A percentile compares a stretch with the other conserved stretches of the same genome.
These are phyloP conservation scores for Rhea americana DNA, from an alignment of 2,113 vertebrate species.

Conservation along the genomic window DNA sequence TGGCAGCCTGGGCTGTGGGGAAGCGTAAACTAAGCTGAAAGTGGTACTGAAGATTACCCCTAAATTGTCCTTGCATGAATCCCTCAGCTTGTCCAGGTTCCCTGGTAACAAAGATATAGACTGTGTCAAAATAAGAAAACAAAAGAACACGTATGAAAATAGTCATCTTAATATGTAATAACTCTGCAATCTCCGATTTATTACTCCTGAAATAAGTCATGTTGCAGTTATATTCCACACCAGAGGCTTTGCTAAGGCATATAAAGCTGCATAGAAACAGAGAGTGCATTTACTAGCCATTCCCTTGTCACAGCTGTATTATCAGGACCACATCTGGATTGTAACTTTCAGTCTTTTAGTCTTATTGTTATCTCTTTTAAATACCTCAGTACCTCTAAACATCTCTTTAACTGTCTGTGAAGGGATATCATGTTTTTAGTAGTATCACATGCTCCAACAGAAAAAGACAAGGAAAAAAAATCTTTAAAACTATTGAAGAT, in stretches of 20 bases:
- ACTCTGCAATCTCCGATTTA: neutral
- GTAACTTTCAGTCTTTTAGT: neutral
- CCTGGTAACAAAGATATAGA: neutral
- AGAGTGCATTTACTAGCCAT: neutral
- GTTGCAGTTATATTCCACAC: neutral
- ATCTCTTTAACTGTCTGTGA: neutral
- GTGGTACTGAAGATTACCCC: neutral
- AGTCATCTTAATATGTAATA: neutral
- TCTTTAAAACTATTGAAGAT: neutral
- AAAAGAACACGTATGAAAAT: neutral
- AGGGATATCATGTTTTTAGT: neutral
- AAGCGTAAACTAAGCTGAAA: conserved; percentile 13
- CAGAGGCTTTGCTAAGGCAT: neutral
- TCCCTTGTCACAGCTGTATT: neutral
- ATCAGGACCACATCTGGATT: neutral
- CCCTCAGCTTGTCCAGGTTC: neutral
- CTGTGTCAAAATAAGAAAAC: neutral
- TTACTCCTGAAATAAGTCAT: neutral
- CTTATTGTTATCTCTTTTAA: neutral
- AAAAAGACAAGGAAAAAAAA: neutral
- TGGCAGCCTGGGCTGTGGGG: neutral
- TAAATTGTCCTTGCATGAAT: neutral
- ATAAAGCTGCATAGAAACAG: neutral
- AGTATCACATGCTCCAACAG: neutral
- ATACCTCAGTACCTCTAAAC: neutral